Base-by-base conservation (phyloP, 2,797 vertebrate species). In the Sebastolobus alascanus region DNA sequence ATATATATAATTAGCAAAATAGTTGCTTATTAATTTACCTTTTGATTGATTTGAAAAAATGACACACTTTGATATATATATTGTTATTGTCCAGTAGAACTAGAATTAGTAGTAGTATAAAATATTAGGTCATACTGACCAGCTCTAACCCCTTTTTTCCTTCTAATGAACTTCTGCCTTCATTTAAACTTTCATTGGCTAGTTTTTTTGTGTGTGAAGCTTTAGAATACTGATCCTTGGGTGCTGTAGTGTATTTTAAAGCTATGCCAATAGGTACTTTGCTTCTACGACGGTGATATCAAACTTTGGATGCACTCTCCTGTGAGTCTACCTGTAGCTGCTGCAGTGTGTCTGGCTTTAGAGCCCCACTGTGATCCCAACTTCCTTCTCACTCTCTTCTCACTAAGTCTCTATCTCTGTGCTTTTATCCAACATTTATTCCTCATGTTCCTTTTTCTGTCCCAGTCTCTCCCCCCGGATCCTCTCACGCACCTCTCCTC, bases 401-500 rank as follows among this genome's bases (percentile, higher is more conserved):
- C 75, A 84, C 77, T 64, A 75, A 77, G 77, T 74, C 65, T 84
- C 37, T 74, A 10, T 89, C 75, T 83, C 63, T 88, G 12, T 77
- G 73, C 63, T 86, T 89, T 78, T 82, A 82, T 84, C 85, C 76
- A 83, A 79, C 72, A 38, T 77, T 79, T 73, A 52, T 55, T 89
- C 77, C 84, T 84, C 52, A 13, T 76, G 71, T 55, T 88, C 90
- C 87, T 77, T 70, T 33, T 58, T 77, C 86, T 69, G 29, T 76
- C 88, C 90, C 88, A 90, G 87, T 65, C 91, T 91, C 88, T 91
- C 93, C 71, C 90, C 92, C 85, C 85, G 68, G 77, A 84, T 90
- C 91, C 87, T 93, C 84, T 93, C 90, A 90, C 65, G 73, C 59
- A 75, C 90, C 90, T 93, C 87, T 94, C 90, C 87, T 93, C 73